Evolutionary conservation across 2,113 vertebrate species (phyloP).

Genomic region (Phodopus roborovskii): DNA sequence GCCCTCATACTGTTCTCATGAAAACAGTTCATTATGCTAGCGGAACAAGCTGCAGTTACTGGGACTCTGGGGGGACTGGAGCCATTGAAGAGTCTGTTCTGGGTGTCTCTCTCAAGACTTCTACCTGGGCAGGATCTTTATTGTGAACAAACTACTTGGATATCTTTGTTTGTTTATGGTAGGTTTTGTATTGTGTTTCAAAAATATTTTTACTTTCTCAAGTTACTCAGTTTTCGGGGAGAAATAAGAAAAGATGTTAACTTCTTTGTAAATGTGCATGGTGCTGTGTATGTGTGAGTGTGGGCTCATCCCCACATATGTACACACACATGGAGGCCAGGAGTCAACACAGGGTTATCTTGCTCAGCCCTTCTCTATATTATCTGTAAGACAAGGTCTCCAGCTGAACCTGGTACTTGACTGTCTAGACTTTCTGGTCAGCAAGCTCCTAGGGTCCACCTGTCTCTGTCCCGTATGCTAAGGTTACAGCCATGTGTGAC

Average conservation of each 20-base stretch:
- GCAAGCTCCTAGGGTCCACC: background rate
- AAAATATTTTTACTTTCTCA: background rate
- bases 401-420: background rate
- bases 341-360: background rate
- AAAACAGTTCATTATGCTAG: background rate
- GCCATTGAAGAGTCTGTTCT: background rate
- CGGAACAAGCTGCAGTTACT: background rate
- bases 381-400: background rate
- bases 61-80: background rate
- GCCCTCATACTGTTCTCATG: background rate
- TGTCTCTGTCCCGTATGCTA: background rate
- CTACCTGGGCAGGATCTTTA: background rate
- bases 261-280: background rate
- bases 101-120: background rate
- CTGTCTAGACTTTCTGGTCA: background rate
- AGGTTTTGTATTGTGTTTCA: background rate
- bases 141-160: background rate
- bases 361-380: background rate
- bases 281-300: background rate
- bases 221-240: background rate
- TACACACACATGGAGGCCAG: background rate
- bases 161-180: background rate
- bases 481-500: background rate
- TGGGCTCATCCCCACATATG: background rate
- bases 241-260: background rate